These are phyloP conservation scores for Pomacea canaliculata DNA, from an alignment of 2,888 invertebrate species.

Conservation along the genomic window DNA sequence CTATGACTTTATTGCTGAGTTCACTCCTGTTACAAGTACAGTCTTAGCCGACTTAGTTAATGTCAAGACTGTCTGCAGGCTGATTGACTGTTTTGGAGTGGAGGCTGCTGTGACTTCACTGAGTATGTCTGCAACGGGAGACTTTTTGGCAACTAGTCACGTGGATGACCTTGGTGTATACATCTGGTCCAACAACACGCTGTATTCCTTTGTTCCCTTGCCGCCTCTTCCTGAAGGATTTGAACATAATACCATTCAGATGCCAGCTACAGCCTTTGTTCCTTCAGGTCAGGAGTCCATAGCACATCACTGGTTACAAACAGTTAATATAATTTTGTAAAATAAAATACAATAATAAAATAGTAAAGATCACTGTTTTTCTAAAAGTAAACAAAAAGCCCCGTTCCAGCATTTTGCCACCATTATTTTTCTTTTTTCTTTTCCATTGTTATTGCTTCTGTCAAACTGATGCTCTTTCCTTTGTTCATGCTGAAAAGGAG, in stretches of 20 bases:
- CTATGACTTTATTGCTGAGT: no score
- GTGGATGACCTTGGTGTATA: slow-evolving; percentile 90
- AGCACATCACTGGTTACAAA: not conserved
- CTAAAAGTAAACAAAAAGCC: not conserved
- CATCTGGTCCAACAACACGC: slow-evolving; percentile 91
- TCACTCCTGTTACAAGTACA: no score
- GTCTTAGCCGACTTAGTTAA: no score
- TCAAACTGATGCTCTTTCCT: no score
- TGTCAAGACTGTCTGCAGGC: slow-evolving; percentile 43
- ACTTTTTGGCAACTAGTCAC: slow-evolving; percentile 90
- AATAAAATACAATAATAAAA: no score
- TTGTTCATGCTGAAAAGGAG: no score
- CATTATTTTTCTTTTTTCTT: no score
- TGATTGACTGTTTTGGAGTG: slow-evolving; percentile 74
- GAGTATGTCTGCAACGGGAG: slow-evolving; percentile 90
- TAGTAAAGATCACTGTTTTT: no score
- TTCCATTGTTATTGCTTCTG: no score
- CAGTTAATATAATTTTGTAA: no score
- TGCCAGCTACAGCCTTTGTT: slow-evolving; percentile 53
- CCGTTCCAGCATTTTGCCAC: no score
- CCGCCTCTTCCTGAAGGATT: slow-evolving; percentile 71
- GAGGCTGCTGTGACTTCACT: slow-evolving; percentile 87
- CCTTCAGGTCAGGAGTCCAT: slow-evolving; percentile 37
- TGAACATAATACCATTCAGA: slow-evolving; percentile 64
- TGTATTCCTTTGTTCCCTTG: slow-evolving; percentile 86